These are phyloP conservation scores for Sanderia malayensis DNA, from an alignment of 30 jellyfish, hydroid and myxozoan genomes.

Conservation along the genomic window DNA sequence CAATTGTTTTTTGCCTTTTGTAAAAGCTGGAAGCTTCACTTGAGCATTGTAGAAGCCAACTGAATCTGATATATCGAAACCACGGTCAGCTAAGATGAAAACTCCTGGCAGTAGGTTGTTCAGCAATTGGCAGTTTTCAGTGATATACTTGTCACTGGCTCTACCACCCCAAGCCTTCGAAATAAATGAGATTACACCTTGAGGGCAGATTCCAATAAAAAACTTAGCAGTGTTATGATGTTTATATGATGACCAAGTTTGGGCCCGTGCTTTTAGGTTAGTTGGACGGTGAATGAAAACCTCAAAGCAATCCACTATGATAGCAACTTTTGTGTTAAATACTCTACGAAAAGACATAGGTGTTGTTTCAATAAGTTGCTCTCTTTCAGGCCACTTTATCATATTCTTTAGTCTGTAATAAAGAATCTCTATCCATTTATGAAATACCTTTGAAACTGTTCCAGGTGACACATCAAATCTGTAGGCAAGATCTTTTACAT, in stretches of 20 bases:
- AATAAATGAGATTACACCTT: constrained; percentile 36
- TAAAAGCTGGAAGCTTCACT: constrained; percentile 21
- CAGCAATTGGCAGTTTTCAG: constrained; percentile 12
- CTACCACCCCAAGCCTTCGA: constrained; percentile 61
- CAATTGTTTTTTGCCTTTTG: constrained; percentile 41
- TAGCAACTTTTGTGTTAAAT: constrained; percentile 14
- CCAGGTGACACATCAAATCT: not conserved
- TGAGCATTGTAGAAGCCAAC: constrained; percentile 23
- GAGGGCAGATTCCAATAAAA: constrained; percentile 44
- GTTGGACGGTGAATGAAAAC: constrained; percentile 34
- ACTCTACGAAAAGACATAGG: not conserved
- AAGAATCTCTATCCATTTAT: constrained; percentile 7
- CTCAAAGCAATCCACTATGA: constrained; percentile 51
- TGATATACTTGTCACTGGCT: constrained; percentile 19
- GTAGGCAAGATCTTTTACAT: not conserved
- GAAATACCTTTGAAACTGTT: constrained; percentile 21
- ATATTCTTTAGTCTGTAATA: constrained; percentile 10
- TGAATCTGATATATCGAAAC: constrained; percentile 11
- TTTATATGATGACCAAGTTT: constrained; percentile 15
- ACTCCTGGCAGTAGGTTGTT: constrained; percentile 37
- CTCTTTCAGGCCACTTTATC: constrained; percentile 3
- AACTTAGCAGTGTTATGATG: constrained; percentile 14
- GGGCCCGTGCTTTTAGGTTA: constrained; percentile 56
- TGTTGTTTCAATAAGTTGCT: not conserved
- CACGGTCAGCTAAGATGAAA: constrained; percentile 37